Evolutionary conservation across 23 tunicate genomes (phyloP), one percentile per base, ranked within the genome.

Genomic region (Trididemnum clinides): DNA sequence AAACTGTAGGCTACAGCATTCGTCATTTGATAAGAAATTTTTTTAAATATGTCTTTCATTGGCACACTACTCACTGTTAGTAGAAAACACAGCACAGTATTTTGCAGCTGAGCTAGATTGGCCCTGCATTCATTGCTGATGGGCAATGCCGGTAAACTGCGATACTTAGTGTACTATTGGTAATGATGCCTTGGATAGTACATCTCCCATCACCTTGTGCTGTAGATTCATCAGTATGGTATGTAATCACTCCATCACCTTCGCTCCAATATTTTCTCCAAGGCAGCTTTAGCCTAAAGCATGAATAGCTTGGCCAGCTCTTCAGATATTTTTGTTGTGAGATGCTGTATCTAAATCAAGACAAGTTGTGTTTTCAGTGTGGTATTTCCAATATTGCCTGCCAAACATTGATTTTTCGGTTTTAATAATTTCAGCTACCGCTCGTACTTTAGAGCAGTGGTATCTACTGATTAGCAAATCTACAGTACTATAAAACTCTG

Each of bases 261-360:
- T 23, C 27, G 15, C 69, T n/a, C 15, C 69, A 20, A 62, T 22
- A 4, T 20, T 23, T n/a, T 62, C 69, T n/a, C 15, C 69, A 20
- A 62, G 27, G 25, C 69, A 62, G 4, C 23, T 23, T n/a, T 12
- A 62, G 27, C 6, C 23, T 23, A 62, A 62, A 62, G 69, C 69
- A 62, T 62, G 69, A 19, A 62, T 62, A 22, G 69, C 69, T 19
- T 22, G 23, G 15, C 69, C 69, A n/a, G 69, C 69, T 62, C 69
- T 62, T 62, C 25, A 23, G n/a, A 62, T 62, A 23, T 22, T 62
- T 62, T 22, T 62, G 69, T 22, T 20, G 69, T 62, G 69, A 4
- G 69, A 23, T 19, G 69, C 69, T 19, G 69, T 62, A n/a, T 62
- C 69, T 5, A 62, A 4, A 22, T 62, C 54, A 62, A 62, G 23